Evolutionary conservation across 1,140 invertebrate genomes (phyloP), one percentile per base, ranked within the genome.

Genomic region (Macrobrachium nipponense): DNA sequence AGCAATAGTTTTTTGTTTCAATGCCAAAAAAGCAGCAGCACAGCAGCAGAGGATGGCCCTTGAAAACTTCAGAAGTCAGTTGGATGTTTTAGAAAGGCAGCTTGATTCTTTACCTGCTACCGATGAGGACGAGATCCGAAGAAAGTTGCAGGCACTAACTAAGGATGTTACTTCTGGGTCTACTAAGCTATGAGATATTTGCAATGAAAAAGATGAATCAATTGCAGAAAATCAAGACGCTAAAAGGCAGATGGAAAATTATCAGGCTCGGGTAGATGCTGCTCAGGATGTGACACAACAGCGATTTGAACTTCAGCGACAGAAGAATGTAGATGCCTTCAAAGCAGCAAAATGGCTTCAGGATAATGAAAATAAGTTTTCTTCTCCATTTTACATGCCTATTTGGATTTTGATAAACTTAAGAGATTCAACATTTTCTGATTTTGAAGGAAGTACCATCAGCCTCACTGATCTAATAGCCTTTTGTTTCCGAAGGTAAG

Each of bases 401-500:
- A 88, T 92, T 36, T 90, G 95, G 92, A 64, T 77, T 0, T 36
- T 81, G 87, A 92, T 97, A 51, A 96, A 96, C 89, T 94, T 97
- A 20, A 93, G 93, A 66, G 93, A 95, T 84, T 90, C 93, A 0
- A 90, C 92, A 5, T 93, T 94, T 91, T 95, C 96, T 0, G 95
- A 95, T 81, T 97, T 95, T 90, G 91, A 98, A 23, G 97, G 98
- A 91, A 94, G 92, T 75, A 93, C 94, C 3, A 94, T 98, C 18
- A 89, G 93, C 0, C 90, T 92, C 3, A 92, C 94, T 15, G 97
- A 98, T 90, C 91, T 97, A 76, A 90, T 94, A 5, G 95, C 96
- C 0, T 98, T n/a, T 98, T 91, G 94, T 96, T 0, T 98, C 96
- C 90, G 95, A 96, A 89, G 92, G 95, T 86, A 94, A 93, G 81